Evolutionary conservation across 1,140 invertebrate genomes (phyloP).

Genomic region (Aphelenchoides fujianensis): DNA sequence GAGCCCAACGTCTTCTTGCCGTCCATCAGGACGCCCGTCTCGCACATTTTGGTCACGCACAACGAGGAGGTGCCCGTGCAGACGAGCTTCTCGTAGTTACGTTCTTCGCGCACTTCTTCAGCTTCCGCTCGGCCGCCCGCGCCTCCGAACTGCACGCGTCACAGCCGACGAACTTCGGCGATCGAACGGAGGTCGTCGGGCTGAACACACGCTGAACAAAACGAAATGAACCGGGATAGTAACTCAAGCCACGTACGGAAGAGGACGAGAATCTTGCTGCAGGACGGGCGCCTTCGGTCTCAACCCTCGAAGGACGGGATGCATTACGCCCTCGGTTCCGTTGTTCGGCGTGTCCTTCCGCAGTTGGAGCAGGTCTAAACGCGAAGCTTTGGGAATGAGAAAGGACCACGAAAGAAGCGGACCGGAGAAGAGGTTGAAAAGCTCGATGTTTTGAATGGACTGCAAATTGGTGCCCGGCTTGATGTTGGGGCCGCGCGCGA

Average conservation of each 20-base stretch:
- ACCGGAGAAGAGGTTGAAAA: slow-evolving; percentile 53
- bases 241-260: background rate
- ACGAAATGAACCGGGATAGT: background rate
- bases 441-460: slow-evolving; percentile 55
- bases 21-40: no score
- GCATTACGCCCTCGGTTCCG: slow-evolving; percentile 26
- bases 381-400: slow-evolving; percentile 1
- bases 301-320: slow-evolving; percentile 6
- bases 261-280: slow-evolving; percentile 1
- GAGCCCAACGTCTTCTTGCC: background rate
- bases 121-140: no score
- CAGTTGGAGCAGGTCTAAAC: slow-evolving; percentile 28
- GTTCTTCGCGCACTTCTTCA: no score
- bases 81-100: no score
- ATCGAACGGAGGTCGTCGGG: background rate
- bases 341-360: slow-evolving; percentile 32
- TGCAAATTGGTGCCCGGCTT: slow-evolving; percentile 22
- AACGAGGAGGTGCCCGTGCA: no score
- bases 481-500: slow-evolving; percentile 51
- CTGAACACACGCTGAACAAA: background rate
- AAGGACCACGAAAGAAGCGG: slow-evolving; percentile 15
- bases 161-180: background rate
- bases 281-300: slow-evolving; percentile 20
- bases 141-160: background rate
- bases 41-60: no score